Base-by-base conservation (phyloP, 92 coral and sea anemone genomes). In the Porites rus region DNA sequence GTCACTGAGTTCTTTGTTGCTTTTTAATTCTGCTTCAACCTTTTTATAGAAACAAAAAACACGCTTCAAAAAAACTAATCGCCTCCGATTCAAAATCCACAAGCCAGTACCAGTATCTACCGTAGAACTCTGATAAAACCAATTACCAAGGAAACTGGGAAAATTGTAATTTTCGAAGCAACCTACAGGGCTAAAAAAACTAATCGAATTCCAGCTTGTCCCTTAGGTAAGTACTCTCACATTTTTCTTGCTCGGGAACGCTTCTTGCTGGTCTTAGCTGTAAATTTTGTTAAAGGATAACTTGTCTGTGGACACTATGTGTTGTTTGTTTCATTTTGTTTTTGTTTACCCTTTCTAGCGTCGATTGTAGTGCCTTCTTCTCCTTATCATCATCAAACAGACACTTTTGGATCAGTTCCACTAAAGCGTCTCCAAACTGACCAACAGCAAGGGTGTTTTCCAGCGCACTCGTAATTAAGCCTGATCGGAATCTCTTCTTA, bases 351-450 rank as follows among this genome's bases (percentile, higher is more conserved):
- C 86, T 77, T 56, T 91, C 86, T 10, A 94, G 75, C 51, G 91
- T 84, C 28, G 92, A 65, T 50, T 67, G 76, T 1, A 94, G 84
- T 62, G 86, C 76, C 77, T 94, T 84, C 74, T 93, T 97, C 85
- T 92, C 93, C 20, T 86, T 90, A 18, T 89, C 91, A 67, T 95
- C 99, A 43, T 97, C 98, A 66, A 80, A 75, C 31, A 97, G 90
- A 90, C 95, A 87, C 53, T 88, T 93, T 71, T 95, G 96, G 24
- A 97, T 74, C 25, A 85, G 87, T 58, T 95, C 98, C 18, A 90
- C 83, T 25, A 94, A 77, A 19, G 81, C 72, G 72, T 95, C 98
- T 67, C 92, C 98, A 71, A 90, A 69, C 72, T 68, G 76, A 51
- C 77, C 66, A 54, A 80, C 75, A 56, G 90, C 58, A 16, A 76